Base-by-base conservation (phyloP, 2,888 invertebrate genomes). In the Plemyria rubiginata region DNA sequence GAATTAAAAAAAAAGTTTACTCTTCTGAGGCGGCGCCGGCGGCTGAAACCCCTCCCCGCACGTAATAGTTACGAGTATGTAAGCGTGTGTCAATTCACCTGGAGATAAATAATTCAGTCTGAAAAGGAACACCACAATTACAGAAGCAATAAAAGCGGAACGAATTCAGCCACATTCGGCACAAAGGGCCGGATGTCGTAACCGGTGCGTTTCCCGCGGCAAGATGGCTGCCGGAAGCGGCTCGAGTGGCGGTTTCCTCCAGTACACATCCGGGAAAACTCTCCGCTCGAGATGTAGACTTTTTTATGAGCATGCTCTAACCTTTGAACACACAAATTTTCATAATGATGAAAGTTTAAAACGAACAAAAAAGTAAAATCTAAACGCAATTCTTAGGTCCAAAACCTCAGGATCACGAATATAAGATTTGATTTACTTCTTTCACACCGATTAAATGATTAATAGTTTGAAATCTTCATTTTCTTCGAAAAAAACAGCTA, bases 151-250 rank as follows among this genome's bases (percentile, higher is more conserved):
- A 75, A 73, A 69, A 72, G 66, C 64, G 43, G 58, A 68, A 66
- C 66, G 65, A 66, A 66, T 70, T 66, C 66, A 76, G 73, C 77
- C 72, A 77, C 75, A 76, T 75, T 81, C 67, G 67, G 72, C 69
- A 77, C 77, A 78, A 82, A 84, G 82, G 73, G 73, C 64, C 84
- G 91, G 90, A 91, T 85, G 88, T 85, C 81, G 77, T 88, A 88
- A 84, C 80, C 75, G 76, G 73, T 73, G 73, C 75, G 77, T 75
- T 84, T 87, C 88, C 87, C 81, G 75, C 62, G 68, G 66, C 86
- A 88, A 90, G 83, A 90, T 88, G 88, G 90, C 90, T 81, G 81
- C 81, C 86, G 91, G 90, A 90, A 80, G 78, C 70, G 72, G 80
- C 76, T 74, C 72, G 85, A 91, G 89, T 81, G 84, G 74, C 73